phyloP scores from a whole-genome alignment of 2,113 vertebrate species.

The Cacatua alba region DNA sequence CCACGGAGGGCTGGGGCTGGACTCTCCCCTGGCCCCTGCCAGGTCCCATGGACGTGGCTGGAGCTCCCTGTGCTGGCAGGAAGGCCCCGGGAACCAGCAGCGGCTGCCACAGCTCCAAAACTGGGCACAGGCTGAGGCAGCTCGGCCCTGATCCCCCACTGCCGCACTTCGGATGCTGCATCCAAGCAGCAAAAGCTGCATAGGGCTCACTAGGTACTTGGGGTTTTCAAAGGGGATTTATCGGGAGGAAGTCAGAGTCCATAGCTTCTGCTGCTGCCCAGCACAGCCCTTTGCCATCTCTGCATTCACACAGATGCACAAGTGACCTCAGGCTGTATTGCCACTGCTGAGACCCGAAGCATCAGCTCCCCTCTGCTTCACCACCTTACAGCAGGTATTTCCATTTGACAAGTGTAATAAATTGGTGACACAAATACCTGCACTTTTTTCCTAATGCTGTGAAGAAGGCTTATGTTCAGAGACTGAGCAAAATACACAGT shows the following conservation, averaged over 20 bases:
- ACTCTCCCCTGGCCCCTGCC: neutral
- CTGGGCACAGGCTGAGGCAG: rapidly evolving
- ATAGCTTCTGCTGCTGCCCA: neutral
- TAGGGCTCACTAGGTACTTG: rapidly evolving
- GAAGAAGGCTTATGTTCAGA: neutral
- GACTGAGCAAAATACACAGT: rapidly evolving
- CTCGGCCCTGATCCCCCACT: rapidly evolving
- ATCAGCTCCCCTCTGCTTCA: neutral
- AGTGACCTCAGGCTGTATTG: rapidly evolving
- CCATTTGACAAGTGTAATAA: rapidly evolving
- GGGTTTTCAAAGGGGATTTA: rapidly evolving
- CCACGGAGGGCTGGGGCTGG: neutral
- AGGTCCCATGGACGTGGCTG: neutral
- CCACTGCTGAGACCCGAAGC: neutral
- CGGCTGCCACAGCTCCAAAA: neutral
- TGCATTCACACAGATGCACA: rapidly evolving
- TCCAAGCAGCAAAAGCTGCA: rapidly evolving
- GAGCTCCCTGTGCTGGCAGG: neutral
- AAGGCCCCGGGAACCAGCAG: neutral
- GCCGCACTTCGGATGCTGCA: neutral
- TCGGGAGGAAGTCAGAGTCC: rapidly evolving
- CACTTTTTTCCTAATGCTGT: rapidly evolving
- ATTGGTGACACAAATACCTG: neutral
- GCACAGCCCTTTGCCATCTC: rapidly evolving
- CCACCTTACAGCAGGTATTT: neutral